Conservation (phyloP, 2,888 invertebrate genomes). For the Phyto melanocephala region DNA sequence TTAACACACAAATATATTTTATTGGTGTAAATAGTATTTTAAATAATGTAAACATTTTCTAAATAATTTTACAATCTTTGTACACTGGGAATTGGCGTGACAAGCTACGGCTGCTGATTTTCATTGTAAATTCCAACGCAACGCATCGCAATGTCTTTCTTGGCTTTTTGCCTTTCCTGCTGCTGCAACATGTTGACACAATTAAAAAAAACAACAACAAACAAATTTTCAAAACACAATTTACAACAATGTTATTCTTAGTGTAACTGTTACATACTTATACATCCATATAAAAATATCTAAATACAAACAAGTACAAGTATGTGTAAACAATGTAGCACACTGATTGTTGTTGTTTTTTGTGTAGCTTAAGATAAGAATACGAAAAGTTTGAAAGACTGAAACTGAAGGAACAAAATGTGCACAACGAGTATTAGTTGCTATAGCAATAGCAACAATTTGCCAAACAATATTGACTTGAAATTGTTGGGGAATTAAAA, state of each 20-base stretch:
- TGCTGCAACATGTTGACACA: constrained; percentile 62
- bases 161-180: constrained; percentile 7
- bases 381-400: constrained; percentile 29
- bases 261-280: neutral
- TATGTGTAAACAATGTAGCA: neutral
- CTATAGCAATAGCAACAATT: constrained; percentile 45
- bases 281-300: neutral
- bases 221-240: constrained; percentile 5
- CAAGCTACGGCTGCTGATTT: constrained; percentile 33
- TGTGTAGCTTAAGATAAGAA: constrained; percentile 23
- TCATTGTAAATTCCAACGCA: constrained; percentile 15
- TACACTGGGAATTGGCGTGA: constrained; percentile 26
- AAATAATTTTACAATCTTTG: constrained; percentile 33
- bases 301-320: neutral
- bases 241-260: neutral
- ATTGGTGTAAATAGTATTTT: constrained; percentile 36
- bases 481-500: constrained; percentile 56
- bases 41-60: constrained; percentile 29
- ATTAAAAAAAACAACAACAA: constrained; percentile 44
- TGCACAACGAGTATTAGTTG: neutral
- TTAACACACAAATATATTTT: constrained; percentile 28
- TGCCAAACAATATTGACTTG: constrained; percentile 57
- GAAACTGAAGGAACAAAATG: constrained; percentile 33
- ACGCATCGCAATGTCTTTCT: neutral
- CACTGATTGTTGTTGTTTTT: neutral